A percentile compares a stretch with the other conserved stretches of the same genome.
phyloP scores from a whole-genome alignment of 1,140 invertebrate species.

The Saccostrea cuccullata region DNA sequence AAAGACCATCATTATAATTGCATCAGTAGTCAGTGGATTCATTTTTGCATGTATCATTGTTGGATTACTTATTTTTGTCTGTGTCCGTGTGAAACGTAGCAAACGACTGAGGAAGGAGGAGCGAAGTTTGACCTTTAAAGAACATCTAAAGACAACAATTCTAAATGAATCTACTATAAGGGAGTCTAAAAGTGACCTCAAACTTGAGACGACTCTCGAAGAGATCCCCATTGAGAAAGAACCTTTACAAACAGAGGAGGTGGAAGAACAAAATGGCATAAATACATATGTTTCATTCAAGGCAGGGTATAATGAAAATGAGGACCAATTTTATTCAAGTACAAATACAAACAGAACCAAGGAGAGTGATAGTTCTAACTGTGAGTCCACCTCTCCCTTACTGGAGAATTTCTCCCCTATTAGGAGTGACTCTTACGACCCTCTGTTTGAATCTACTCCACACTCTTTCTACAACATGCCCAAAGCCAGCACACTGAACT shows the following conservation, averaged over 20 bases:
- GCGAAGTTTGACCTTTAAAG: constrained; percentile 64
- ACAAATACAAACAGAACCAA: constrained; percentile 48
- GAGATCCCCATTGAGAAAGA: constrained; percentile 45
- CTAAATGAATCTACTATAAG: constrained; percentile 49
- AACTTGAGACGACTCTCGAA: constrained; percentile 33
- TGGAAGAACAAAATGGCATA: constrained; percentile 42
- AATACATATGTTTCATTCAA: constrained; percentile 72
- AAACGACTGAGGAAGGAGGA: constrained; percentile 58
- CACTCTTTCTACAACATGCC: constrained; percentile 47
- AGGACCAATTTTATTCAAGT: constrained; percentile 55
- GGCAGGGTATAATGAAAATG: constrained; percentile 63
- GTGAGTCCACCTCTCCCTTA: constrained; percentile 68
- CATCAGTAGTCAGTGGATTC: constrained; percentile 65
- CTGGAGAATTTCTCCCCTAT: constrained; percentile 66
- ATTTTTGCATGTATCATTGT: constrained; percentile 59
- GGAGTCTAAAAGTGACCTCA: constrained; percentile 52
- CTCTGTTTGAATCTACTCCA: constrained; percentile 56
- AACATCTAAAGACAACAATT: constrained; percentile 65
- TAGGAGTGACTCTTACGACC: constrained; percentile 65
- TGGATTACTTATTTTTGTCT: constrained; percentile 59
- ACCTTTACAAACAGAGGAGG: constrained; percentile 50
- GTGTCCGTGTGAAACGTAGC: constrained; percentile 51
- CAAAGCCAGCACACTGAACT: constrained; percentile 53
- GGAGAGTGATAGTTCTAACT: constrained; percentile 64
- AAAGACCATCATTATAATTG: constrained; percentile 64